These are phyloP conservation scores for Peucedramus taeniatus DNA, from an alignment of 2,113 vertebrate species.

Conservation along the genomic window DNA sequence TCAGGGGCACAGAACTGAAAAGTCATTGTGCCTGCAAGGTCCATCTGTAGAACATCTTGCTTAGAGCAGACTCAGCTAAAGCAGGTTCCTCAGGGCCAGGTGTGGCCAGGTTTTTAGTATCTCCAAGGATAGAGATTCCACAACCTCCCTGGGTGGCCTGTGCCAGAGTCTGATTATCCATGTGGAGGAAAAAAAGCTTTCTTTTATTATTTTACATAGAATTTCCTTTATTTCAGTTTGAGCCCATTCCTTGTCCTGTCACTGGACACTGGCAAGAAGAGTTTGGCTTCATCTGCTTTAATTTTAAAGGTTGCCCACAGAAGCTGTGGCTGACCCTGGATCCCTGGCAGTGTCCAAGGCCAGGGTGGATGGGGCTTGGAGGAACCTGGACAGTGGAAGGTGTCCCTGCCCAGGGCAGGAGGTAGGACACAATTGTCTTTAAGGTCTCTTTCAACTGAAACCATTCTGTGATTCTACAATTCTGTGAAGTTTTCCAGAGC, in stretches of 20 bases:
- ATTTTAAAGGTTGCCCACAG: not conserved
- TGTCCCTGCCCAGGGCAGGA: not conserved
- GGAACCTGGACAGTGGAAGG: accelerated
- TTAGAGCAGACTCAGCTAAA: not conserved
- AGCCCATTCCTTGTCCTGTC: not conserved
- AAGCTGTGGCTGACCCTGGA: not conserved
- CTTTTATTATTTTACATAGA: not conserved
- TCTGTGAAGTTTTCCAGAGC: not conserved
- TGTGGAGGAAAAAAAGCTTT: not conserved
- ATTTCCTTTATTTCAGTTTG: not conserved
- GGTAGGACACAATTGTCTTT: not conserved
- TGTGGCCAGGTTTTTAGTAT: not conserved
- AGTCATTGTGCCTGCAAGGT: not conserved
- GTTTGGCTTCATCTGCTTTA: not conserved
- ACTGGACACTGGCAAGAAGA: not conserved
- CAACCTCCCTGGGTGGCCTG: not conserved
- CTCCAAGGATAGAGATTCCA: not conserved
- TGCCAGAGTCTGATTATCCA: not conserved
- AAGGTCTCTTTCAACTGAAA: not conserved
- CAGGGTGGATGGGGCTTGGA: accelerated
- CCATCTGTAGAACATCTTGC: not conserved
- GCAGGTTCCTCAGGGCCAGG: not conserved
- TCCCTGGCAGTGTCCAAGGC: not conserved
- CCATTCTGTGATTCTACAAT: not conserved
- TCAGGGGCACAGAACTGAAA: not conserved